These are phyloP conservation scores for Acrocephalus scirpaceus DNA, from an alignment of 2,797 vertebrate genomes.

Conservation along the genomic window DNA sequence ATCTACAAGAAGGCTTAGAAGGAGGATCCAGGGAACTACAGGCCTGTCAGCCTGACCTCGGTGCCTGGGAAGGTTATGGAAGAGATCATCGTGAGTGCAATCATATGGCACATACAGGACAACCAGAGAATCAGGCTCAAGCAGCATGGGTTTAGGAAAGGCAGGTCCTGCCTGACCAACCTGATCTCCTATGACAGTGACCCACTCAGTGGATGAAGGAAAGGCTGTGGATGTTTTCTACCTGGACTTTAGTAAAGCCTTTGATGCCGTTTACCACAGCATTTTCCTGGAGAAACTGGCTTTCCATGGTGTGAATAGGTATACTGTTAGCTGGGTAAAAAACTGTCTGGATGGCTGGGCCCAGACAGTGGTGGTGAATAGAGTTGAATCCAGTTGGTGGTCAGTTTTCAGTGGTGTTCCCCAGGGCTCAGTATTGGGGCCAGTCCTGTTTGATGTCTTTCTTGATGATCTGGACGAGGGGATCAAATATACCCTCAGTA, in stretches of 20 bases:
- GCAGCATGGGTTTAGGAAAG: not conserved
- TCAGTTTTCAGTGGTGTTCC: no score
- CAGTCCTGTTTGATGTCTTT: not conserved
- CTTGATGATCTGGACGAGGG: not conserved
- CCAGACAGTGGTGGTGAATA: no score
- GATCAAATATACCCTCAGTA: not conserved
- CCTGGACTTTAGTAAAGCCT: not conserved
- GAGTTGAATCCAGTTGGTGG: no score
- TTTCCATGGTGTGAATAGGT: not conserved
- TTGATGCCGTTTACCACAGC: not conserved
- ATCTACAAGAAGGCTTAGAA: not conserved
- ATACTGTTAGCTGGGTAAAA: not conserved
- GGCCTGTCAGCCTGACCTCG: not conserved
- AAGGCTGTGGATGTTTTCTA: not conserved
- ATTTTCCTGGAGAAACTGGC: not conserved
- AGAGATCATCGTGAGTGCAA: not conserved
- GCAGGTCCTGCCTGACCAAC: not conserved
- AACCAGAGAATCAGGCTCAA: not conserved
- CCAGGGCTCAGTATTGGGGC: not conserved
- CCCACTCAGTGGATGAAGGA: not conserved
- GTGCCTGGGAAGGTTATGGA: not conserved
- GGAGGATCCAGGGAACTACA: not conserved
- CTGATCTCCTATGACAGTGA: not conserved
- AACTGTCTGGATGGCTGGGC: not conserved
- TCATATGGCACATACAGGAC: not conserved